Conservation (phyloP, 2,888 invertebrate genomes). For the Prostheceraeus crozeri region DNA sequence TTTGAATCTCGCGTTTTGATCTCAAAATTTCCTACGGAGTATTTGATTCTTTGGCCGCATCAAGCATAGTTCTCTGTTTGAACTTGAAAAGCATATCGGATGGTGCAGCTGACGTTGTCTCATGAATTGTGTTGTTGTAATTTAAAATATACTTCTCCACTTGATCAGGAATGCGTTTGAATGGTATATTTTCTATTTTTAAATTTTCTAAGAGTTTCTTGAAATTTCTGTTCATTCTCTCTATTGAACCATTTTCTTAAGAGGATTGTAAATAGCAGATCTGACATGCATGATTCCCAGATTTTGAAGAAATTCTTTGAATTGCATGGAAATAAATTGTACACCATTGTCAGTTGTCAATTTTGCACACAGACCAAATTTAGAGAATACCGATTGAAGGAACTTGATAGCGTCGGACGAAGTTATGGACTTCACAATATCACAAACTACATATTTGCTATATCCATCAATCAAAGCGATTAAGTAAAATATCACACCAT, state of each 20-base stretch:
- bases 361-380: slow-evolving; percentile 8
- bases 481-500: slow-evolving; percentile 22
- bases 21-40: slow-evolving; percentile 8
- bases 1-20: background rate
- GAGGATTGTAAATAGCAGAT: slow-evolving; percentile 33
- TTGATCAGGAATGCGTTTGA: slow-evolving; percentile 14
- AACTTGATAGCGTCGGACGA: background rate
- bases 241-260: slow-evolving; percentile 22
- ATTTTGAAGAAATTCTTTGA: slow-evolving; percentile 24
- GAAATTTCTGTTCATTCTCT: slow-evolving; percentile 26
- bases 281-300: slow-evolving; percentile 25
- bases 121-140: slow-evolving; percentile 24
- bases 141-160: slow-evolving; percentile 15
- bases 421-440: slow-evolving; percentile 20
- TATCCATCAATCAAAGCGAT: slow-evolving; percentile 18
- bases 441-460: slow-evolving; percentile 23
- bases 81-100: slow-evolving; percentile 19
- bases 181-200: slow-evolving; percentile 1
- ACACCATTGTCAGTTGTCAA: slow-evolving; percentile 21
- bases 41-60: slow-evolving; percentile 5
- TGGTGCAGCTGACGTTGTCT: slow-evolving; percentile 25
- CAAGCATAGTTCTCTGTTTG: slow-evolving; percentile 20
- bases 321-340: slow-evolving; percentile 25
- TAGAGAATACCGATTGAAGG: background rate
- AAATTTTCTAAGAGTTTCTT: slow-evolving; percentile 22